Evolutionary conservation across 2,797 vertebrate species (phyloP).

Genomic region (Notoglanidium macrostoma): DNA sequence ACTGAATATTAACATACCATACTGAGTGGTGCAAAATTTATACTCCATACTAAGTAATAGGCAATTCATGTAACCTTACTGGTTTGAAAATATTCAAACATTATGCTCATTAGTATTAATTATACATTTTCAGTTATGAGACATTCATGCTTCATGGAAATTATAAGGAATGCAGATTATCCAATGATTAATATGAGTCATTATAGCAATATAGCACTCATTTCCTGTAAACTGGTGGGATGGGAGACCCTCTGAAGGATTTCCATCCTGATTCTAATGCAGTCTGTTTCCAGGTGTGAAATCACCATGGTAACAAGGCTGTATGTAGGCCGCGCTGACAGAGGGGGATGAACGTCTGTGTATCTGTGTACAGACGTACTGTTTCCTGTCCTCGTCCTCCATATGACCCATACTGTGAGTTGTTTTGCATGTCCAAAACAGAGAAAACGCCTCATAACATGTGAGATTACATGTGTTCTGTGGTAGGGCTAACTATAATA

Average conservation of each 20-base stretch:
- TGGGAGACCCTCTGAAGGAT: conserved; percentile 26
- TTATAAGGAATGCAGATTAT: background rate
- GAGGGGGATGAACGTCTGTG: conserved; percentile 32
- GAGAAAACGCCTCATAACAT: background rate
- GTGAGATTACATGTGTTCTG: background rate
- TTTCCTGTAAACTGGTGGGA: conserved; percentile 15
- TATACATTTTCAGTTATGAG: too few relatives aligned
- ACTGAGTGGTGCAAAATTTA: background rate
- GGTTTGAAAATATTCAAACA: background rate
- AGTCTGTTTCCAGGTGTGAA: conserved; percentile 43
- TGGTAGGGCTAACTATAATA: background rate
- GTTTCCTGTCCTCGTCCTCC: conserved; percentile 10
- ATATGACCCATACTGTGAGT: background rate
- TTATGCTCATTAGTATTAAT: background rate
- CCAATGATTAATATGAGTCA: background rate
- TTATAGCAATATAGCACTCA: background rate
- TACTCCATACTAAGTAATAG: too few relatives aligned
- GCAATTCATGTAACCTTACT: too few relatives aligned
- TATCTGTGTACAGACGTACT: background rate
- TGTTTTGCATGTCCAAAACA: background rate
- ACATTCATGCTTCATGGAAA: background rate
- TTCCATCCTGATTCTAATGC: conserved; percentile 30
- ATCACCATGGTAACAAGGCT: conserved; percentile 46
- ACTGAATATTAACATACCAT: background rate
- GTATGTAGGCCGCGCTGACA: conserved; percentile 43